Evolutionary conservation across 2,797 vertebrate genomes (phyloP).

Genomic region (Paedocypris micromegethes): DNA sequence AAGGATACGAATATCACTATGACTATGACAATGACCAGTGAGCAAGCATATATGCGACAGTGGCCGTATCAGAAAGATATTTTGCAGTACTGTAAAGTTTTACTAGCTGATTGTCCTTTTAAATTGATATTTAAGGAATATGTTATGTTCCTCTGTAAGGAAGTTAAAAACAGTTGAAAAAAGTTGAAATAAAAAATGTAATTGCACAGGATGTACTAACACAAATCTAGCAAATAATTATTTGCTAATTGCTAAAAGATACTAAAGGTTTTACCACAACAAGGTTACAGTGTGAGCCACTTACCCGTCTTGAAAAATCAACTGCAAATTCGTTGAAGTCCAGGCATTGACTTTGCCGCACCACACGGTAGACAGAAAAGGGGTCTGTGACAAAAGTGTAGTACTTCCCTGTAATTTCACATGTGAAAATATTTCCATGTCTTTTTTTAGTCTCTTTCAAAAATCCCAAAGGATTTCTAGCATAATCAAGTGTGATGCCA

Average conservation of each 20-base stretch:
- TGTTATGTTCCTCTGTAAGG: no score
- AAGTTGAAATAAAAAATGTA: no score
- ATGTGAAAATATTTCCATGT: constrained; percentile 53
- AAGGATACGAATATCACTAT: no score
- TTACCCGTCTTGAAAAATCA: constrained; percentile 51
- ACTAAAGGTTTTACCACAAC: not conserved
- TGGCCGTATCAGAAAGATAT: no score
- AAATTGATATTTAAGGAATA: no score
- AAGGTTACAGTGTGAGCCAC: not conserved
- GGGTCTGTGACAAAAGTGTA: constrained; percentile 56
- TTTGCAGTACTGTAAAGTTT: no score
- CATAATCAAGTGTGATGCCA: constrained; percentile 53
- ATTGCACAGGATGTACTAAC: no score
- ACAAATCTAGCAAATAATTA: no score
- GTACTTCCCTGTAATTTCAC: constrained; percentile 53
- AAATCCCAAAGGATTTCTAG: constrained; percentile 51
- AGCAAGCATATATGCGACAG: no score
- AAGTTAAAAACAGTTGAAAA: no score
- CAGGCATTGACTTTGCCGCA: constrained; percentile 53
- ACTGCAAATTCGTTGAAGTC: constrained; percentile 55
- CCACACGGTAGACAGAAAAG: constrained; percentile 48
- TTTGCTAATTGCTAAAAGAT: constrained; percentile 1
- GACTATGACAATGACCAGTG: no score
- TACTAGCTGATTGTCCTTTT: no score
- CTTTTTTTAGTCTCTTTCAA: constrained; percentile 43